Evolutionary conservation across 1,140 invertebrate species (phyloP).

Genomic region (Eupristina koningsbergeri): DNA sequence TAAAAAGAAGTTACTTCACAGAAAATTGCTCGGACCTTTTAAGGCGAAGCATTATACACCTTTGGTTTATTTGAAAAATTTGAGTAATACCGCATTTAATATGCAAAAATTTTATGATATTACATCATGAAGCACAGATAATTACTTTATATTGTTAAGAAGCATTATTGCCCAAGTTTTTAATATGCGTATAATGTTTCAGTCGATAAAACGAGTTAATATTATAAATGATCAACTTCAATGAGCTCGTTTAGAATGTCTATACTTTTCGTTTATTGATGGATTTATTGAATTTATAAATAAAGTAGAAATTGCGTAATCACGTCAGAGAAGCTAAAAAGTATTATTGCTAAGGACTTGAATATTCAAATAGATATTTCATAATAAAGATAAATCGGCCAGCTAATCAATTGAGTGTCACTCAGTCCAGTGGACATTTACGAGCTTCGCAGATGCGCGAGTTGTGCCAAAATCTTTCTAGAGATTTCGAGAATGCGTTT

Average conservation of each 20-base stretch:
- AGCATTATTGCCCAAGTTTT: neutral
- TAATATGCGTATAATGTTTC: neutral
- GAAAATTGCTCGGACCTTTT: neutral
- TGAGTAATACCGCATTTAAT: neutral
- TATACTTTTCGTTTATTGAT: too few relatives aligned
- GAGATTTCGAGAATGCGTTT: neutral
- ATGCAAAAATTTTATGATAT: neutral
- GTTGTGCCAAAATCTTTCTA: neutral
- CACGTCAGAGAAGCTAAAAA: too few relatives aligned
- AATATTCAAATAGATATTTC: neutral
- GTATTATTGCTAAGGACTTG: neutral
- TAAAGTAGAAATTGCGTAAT: too few relatives aligned
- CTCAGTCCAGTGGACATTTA: too few relatives aligned
- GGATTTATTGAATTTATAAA: too few relatives aligned
- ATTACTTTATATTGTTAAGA: neutral
- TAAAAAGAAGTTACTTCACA: neutral
- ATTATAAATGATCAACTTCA: neutral
- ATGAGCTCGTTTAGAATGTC: too few relatives aligned
- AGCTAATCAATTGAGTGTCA: neutral
- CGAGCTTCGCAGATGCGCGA: neutral
- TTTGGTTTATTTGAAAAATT: neutral
- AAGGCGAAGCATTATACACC: neutral
- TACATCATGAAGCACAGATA: neutral
- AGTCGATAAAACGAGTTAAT: neutral
- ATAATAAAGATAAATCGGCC: neutral